Evolutionary conservation across 2,113 vertebrate genomes (phyloP).

Genomic region (Sigmodon hispidus): DNA sequence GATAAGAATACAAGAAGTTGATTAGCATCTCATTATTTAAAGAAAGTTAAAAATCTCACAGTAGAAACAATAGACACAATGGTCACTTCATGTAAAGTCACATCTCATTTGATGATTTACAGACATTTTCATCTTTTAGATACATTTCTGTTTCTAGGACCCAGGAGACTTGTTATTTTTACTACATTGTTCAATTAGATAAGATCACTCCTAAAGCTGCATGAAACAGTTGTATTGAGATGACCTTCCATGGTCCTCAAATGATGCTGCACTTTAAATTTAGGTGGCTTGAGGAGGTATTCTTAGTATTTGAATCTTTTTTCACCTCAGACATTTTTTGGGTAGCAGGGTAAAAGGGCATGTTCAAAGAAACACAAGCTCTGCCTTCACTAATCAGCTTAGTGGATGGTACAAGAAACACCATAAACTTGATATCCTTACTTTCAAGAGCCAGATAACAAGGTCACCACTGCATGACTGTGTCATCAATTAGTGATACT

Average conservation of each 20-base stretch:
- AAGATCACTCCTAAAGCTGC: background rate
- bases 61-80: slow-evolving; percentile 4
- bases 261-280: slow-evolving; percentile 51
- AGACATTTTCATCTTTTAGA: slow-evolving; percentile 52
- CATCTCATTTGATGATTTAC: background rate
- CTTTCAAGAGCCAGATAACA: background rate
- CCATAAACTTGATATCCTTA: background rate
- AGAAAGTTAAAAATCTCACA: slow-evolving; percentile 45
- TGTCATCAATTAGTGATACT: background rate
- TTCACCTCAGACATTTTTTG: background rate
- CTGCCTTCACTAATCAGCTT: background rate
- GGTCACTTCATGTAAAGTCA: slow-evolving; percentile 28
- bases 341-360: background rate
- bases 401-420: background rate
- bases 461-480: background rate
- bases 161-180: slow-evolving; percentile 65
- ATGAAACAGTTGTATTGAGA: slow-evolving; percentile 11
- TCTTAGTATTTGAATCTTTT: background rate
- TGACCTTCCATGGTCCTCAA: slow-evolving; percentile 45
- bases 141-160: slow-evolving; percentile 40
- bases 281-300: background rate
- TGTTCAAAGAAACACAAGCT: slow-evolving; percentile 39
- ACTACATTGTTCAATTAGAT: slow-evolving; percentile 64
- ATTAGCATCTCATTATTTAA: slow-evolving; percentile 49
- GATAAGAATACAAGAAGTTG: slow-evolving; percentile 41